Base-by-base conservation (phyloP, 2,888 invertebrate genomes). In the Conops quadrifasciatus region DNA sequence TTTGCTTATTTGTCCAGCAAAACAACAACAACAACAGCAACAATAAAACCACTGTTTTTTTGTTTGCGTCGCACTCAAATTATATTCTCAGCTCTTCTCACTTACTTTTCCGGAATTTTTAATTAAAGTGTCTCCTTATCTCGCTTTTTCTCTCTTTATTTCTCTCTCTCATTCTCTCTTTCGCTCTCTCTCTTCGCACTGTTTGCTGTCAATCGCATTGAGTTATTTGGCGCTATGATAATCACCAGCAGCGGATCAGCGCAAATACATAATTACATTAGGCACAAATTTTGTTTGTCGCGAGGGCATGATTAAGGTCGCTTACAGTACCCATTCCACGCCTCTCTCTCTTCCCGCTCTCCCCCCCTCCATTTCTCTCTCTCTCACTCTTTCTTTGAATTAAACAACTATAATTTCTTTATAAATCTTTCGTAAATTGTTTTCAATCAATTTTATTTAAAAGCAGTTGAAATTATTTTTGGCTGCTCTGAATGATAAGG, bases 231-330 rank as follows among this genome's bases (percentile, higher is more conserved):
- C 36, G 36, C 36, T 9, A 7, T 36, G 36, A 36, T 36, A 36
- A 36, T 36, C 36, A 36, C 36, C 36, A 36, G 9, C 36, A 36
- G 36, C 36, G 36, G 36, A 36, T 36, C 36, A 36, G 5, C 36
- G 36, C 4, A 36, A 36, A 36, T 36, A 36, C 4, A 36, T 36
- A 9, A 51, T 19, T 16, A n/a, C n/a, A n/a, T n/a, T n/a, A n/a
- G 7, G 51, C 51, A 65, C 49, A 51, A 51, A 51, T 65, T 49
- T 49, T 19, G n/a, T 30, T 65, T 30, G 65, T 30, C 51, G 65
- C 51, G 51, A 65, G 49, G 65, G 51, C 30, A n/a, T 51, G 65
- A 65, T 65, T 51, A 65, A 19, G 11, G 28, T 36, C 9, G 4
- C 36, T 36, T 36, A 36, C 4, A 9, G 9, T 9, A 36, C 36